A percentile compares a stretch with the other conserved stretches of the same genome.
Evolutionary conservation across 92 coral and sea anemone species (phyloP).

Genomic region (Epizoanthus ramosus): DNA sequence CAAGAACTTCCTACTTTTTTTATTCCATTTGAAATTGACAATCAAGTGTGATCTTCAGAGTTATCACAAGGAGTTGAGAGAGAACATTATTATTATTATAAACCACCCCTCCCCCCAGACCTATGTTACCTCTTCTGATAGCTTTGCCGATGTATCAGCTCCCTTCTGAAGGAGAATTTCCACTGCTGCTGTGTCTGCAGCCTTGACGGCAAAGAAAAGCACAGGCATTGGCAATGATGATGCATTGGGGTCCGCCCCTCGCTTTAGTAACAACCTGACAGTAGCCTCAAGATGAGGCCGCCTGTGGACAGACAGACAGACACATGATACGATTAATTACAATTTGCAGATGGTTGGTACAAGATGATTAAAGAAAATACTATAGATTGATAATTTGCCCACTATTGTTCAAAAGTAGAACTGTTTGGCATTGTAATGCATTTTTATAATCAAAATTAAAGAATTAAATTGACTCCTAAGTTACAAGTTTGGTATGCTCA

Average conservation of each 20-base stretch:
- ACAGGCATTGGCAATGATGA: slow-evolving; percentile 99
- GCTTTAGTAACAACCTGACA: slow-evolving; percentile 83
- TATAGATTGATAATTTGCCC: too few relatives aligned
- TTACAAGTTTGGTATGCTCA: too few relatives aligned
- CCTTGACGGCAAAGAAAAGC: slow-evolving; percentile 97
- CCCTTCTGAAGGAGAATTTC: slow-evolving; percentile 93
- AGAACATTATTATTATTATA: not conserved
- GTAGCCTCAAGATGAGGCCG: slow-evolving; percentile 99
- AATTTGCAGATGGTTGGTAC: not conserved
- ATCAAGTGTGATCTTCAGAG: not conserved
- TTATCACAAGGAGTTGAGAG: not conserved
- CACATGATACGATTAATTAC: not conserved
- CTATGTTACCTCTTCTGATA: slow-evolving; percentile 66
- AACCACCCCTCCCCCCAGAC: not conserved
- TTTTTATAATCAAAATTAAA: too few relatives aligned
- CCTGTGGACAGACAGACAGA: slow-evolving; percentile 39
- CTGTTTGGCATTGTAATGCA: too few relatives aligned
- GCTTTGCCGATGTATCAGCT: slow-evolving; percentile 91
- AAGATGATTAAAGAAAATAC: too few relatives aligned
- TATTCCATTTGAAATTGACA: not conserved
- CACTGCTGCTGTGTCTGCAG: slow-evolving; percentile 96
- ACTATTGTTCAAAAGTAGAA: too few relatives aligned
- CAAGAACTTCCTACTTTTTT: too few relatives aligned
- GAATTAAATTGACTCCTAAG: too few relatives aligned
- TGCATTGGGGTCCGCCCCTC: slow-evolving; percentile 98